Conservation (phyloP, 2,113 vertebrate genomes). For the Erpornis zantholeuca region DNA sequence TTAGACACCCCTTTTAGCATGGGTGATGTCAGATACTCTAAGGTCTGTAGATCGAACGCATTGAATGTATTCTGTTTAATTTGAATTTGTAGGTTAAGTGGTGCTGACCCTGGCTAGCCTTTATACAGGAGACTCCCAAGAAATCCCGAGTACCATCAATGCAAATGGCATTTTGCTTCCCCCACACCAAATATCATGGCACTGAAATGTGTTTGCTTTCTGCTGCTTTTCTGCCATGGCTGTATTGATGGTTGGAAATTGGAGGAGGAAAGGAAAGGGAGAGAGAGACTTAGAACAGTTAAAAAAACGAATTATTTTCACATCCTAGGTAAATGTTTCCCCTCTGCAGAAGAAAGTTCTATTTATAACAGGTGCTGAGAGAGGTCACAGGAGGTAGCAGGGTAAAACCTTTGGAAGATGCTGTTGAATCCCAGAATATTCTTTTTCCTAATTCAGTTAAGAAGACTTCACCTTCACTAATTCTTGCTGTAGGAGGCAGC, state of each 20-base stretch:
- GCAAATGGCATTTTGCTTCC: background rate
- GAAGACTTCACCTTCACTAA: background rate
- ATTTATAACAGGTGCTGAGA: background rate
- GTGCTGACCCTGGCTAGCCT: background rate
- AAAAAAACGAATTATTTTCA: background rate
- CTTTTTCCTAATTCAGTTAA: background rate
- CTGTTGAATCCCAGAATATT: background rate
- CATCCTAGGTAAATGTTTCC: background rate
- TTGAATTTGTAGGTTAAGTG: constrained; percentile 11
- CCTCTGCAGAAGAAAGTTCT: background rate
- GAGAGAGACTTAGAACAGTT: background rate
- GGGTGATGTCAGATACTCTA: background rate
- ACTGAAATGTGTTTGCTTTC: background rate
- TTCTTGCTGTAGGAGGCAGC: background rate
- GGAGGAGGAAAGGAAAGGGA: background rate
- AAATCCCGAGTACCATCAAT: background rate
- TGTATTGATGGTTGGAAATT: background rate
- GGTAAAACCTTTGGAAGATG: background rate
- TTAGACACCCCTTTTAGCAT: background rate
- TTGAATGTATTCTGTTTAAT: background rate
- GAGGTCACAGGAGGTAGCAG: background rate
- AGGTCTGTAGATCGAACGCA: background rate
- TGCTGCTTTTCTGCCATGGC: background rate
- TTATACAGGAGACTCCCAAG: background rate
- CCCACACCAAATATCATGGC: background rate